phyloP scores from a whole-genome alignment of 1,140 invertebrate species.

The Phymastichus coffea region DNA sequence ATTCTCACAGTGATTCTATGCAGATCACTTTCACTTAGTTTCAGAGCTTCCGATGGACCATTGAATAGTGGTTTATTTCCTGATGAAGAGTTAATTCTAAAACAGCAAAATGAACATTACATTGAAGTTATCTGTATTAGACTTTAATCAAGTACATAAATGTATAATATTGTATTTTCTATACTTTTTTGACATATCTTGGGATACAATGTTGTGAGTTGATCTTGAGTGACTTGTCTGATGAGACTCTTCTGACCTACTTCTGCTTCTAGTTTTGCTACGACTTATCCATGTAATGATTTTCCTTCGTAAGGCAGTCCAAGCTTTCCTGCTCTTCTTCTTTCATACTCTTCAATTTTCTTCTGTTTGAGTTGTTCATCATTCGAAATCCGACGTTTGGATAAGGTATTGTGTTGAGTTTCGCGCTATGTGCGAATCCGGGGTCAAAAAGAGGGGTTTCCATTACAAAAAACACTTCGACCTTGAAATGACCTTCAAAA shows the following conservation, averaged over 20 bases:
- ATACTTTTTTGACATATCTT: conserved; percentile 17
- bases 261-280: too few relatives aligned
- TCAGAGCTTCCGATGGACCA: background rate
- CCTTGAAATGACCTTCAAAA: too few relatives aligned
- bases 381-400: too few relatives aligned
- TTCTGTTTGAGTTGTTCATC: conserved; percentile 18
- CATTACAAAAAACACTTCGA: too few relatives aligned
- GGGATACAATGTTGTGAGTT: background rate
- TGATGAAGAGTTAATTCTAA: background rate
- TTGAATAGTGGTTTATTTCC: conserved; percentile 8
- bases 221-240: background rate
- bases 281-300: background rate
- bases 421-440: too few relatives aligned
- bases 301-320: background rate
- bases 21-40: conserved; percentile 2
- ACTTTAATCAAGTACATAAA: too few relatives aligned
- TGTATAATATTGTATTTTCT: background rate
- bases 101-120: background rate
- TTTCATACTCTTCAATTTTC: too few relatives aligned
- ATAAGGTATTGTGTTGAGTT: too few relatives aligned
- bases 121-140: background rate
- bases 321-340: conserved; percentile 4
- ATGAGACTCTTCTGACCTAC: conserved; percentile 6
- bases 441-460: too few relatives aligned
- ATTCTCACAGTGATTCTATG: conserved; percentile 14